Conservation (phyloP, 2,113 vertebrate species). For the Pituophis catenifer region DNA sequence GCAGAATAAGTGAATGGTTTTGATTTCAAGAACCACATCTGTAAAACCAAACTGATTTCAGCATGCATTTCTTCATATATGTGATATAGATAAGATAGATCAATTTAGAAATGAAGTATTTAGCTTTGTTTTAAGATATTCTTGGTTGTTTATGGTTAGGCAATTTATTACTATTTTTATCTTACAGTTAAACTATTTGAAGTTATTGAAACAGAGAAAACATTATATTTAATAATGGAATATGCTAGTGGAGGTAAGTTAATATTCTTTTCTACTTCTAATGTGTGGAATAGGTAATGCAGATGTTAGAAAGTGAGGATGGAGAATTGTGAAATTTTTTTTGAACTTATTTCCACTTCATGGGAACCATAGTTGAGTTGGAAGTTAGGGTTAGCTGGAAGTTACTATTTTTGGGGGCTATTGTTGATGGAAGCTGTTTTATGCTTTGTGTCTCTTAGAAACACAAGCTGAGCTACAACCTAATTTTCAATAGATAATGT, state of each 20-base stretch:
- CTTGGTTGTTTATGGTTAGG: constrained; percentile 37
- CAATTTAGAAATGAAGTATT: background rate
- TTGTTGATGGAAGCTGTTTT: background rate
- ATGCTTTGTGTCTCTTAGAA: constrained; percentile 17
- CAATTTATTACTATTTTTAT: constrained; percentile 57
- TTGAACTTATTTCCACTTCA: background rate
- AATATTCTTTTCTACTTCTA: constrained; percentile 34
- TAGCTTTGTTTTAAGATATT: constrained; percentile 34
- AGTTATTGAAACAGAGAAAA: constrained; percentile 97
- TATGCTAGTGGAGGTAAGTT: constrained; percentile 92
- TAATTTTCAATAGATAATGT: background rate
- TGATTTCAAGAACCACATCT: background rate
- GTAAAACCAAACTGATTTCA: constrained; percentile 50
- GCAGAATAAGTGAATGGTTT: constrained; percentile 38
- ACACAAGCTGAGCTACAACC: background rate
- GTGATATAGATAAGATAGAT: constrained; percentile 19
- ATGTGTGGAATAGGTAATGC: constrained; percentile 18
- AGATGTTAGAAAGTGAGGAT: background rate
- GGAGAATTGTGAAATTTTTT: background rate
- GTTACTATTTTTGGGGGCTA: background rate
- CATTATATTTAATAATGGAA: constrained; percentile 93
- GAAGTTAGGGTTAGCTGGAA: background rate
- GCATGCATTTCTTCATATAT: constrained; percentile 32
- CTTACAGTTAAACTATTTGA: constrained; percentile 94
- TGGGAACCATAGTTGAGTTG: background rate